Conservation (phyloP, 2,113 vertebrate genomes). For the Brevimyrus niger region DNA sequence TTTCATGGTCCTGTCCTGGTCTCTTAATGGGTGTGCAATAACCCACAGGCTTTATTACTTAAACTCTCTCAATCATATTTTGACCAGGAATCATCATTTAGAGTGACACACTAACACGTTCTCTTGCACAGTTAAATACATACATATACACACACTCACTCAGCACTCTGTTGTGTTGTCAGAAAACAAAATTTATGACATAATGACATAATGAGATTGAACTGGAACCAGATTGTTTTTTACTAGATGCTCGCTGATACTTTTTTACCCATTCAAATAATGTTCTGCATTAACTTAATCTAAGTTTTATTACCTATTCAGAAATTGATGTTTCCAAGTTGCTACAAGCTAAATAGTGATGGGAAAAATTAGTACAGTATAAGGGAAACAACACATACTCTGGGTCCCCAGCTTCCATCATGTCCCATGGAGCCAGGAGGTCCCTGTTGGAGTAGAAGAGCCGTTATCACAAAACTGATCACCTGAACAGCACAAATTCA, state of each 20-base stretch:
- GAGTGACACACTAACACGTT: neutral
- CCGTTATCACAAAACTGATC: neutral
- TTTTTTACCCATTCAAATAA: neutral
- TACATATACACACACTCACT: neutral
- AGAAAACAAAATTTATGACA: no score
- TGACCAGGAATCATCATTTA: neutral
- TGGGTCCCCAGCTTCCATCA: constrained; percentile 53
- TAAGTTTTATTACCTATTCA: neutral
- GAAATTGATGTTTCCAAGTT: neutral
- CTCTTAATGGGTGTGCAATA: neutral
- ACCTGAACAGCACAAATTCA: neutral
- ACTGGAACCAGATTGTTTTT: neutral
- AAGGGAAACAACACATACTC: constrained; percentile 48
- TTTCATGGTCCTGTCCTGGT: neutral
- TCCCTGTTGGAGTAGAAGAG: constrained; percentile 58
- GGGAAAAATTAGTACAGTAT: neutral
- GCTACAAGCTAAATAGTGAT: neutral
- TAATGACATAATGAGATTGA: neutral
- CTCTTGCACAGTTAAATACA: neutral
- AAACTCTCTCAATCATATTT: neutral
- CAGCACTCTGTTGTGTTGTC: neutral
- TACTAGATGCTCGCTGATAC: neutral
- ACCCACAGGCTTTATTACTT: neutral
- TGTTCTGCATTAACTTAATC: neutral
- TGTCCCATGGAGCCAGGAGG: constrained; percentile 51